A percentile compares a stretch with the other conserved stretches of the same genome.
phyloP scores from a whole-genome alignment of 2,113 vertebrate genomes.

The Prionailurus bengalensis region DNA sequence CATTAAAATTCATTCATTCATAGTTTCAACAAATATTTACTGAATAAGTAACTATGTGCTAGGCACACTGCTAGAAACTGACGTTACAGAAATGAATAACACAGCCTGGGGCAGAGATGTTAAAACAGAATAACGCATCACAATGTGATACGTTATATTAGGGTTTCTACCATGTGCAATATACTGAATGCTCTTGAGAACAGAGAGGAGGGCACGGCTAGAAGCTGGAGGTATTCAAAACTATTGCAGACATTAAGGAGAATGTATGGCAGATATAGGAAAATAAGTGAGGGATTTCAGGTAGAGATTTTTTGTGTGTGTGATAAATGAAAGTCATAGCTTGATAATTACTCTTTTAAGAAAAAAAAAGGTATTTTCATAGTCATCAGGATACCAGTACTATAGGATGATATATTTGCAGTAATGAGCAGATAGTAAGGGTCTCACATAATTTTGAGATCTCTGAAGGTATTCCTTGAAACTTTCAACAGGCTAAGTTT shows the following conservation, averaged over 20 bases:
- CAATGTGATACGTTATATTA: neutral
- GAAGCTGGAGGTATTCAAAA: neutral
- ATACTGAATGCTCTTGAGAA: neutral
- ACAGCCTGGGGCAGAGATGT: neutral
- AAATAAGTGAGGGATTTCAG: neutral
- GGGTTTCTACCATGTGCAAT: too few species aligned
- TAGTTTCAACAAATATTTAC: constrained; percentile 58
- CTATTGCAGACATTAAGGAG: neutral
- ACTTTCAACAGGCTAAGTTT: neutral
- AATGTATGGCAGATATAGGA: neutral
- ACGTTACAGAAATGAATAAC: neutral
- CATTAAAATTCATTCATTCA: constrained; percentile 66
- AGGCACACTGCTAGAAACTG: neutral
- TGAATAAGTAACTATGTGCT: constrained; percentile 11
- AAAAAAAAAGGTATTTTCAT: neutral
- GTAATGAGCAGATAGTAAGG: accelerated
- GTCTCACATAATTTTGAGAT: neutral
- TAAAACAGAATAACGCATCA: neutral
- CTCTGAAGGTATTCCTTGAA: neutral
- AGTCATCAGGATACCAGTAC: neutral
- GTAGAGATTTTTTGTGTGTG: neutral
- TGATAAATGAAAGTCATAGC: neutral
- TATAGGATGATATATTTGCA: too few species aligned
- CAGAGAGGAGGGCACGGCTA: neutral
- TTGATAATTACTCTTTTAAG: neutral